A percentile compares a stretch with the other conserved stretches of the same genome.
These are phyloP conservation scores for Leptinotarsa texana DNA, from an alignment of 1,140 invertebrate species.

Conservation along the genomic window DNA sequence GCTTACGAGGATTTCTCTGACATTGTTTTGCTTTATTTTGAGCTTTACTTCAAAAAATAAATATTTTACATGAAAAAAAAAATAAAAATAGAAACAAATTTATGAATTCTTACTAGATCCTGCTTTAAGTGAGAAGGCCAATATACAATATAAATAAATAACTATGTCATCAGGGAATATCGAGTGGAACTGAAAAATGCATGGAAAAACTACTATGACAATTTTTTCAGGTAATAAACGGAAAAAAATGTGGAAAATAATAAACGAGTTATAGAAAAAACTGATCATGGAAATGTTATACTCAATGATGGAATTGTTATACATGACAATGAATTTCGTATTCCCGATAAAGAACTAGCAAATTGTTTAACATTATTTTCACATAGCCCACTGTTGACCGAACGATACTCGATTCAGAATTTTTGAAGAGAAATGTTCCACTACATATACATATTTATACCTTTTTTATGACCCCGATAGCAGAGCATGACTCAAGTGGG, in stretches of 20 bases:
- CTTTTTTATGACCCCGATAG: neutral
- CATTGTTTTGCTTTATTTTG: neutral
- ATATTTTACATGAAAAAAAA: neutral
- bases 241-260: neutral
- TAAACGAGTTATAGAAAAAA: neutral
- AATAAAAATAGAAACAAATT: neutral
- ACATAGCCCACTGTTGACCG: neutral
- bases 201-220: neutral
- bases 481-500: neutral
- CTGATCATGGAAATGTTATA: neutral
- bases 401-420: neutral
- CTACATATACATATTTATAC: neutral
- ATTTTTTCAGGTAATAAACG: neutral
- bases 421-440: neutral
- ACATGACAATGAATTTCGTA: neutral
- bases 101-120: neutral
- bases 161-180: neutral
- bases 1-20: neutral
- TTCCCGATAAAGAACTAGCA: neutral
- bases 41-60: neutral
- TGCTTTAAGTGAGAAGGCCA: neutral
- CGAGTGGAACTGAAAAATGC: neutral
- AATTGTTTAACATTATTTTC: neutral
- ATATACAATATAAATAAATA: neutral
- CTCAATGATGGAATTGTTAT: neutral